These are phyloP conservation scores for Drosophila arawakana DNA, from an alignment of 1,140 invertebrate species.

Conservation along the genomic window DNA sequence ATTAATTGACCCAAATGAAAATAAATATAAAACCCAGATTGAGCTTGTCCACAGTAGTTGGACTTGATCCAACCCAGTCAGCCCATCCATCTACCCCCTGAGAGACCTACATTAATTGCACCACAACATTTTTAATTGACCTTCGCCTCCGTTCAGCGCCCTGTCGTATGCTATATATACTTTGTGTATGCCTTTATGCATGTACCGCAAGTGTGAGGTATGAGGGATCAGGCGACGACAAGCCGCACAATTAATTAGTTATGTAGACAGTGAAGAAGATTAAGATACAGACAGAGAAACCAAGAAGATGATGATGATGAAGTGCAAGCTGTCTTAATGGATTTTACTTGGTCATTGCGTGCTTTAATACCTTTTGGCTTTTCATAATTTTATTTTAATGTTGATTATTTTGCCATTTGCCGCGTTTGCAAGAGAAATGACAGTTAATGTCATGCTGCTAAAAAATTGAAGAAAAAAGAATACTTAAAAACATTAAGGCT, in stretches of 20 bases:
- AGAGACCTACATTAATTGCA: conserved; percentile 56
- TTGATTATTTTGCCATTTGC: conserved; percentile 67
- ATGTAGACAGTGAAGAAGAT: conserved; percentile 45
- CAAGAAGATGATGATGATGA: conserved; percentile 25
- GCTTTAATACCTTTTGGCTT: conserved; percentile 54
- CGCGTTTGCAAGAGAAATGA: conserved; percentile 55
- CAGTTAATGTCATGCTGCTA: conserved; percentile 70
- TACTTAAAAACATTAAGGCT: conserved; percentile 56
- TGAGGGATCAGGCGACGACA: conserved; percentile 21
- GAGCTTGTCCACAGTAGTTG: background rate
- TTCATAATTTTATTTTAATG: conserved; percentile 69
- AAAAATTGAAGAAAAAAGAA: background rate
- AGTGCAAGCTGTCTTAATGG: conserved; percentile 60
- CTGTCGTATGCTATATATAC: conserved; percentile 40
- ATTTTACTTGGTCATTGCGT: conserved; percentile 73
- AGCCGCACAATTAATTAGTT: conserved; percentile 71
- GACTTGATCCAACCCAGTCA: background rate
- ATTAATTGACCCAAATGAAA: conserved; percentile 59
- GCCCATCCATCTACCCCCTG: conserved; percentile 2
- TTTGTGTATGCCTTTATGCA: no score
- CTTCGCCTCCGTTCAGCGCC: conserved; percentile 54
- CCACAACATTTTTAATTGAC: conserved; percentile 74
- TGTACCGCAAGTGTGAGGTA: no score
- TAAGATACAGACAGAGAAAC: background rate
- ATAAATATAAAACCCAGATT: conserved; percentile 46